Evolutionary conservation across 2,113 vertebrate species (phyloP).

Genomic region (Crotalus tigris): DNA sequence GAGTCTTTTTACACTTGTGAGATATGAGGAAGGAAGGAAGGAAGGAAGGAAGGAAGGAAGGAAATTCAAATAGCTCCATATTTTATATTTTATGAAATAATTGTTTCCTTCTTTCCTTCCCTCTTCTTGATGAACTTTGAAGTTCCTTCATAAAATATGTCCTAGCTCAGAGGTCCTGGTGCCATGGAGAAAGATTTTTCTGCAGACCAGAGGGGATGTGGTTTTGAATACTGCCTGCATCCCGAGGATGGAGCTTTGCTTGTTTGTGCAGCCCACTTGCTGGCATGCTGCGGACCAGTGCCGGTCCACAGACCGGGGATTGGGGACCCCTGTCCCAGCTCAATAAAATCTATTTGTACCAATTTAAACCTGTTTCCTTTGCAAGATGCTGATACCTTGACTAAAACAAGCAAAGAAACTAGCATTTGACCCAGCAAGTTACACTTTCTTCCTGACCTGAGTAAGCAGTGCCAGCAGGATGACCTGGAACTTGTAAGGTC

Average conservation of each 20-base stretch:
- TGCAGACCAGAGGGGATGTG: too few relatives aligned
- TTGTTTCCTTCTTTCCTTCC: not conserved
- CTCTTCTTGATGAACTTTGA: not conserved
- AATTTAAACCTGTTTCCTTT: too few relatives aligned
- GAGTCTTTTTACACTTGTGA: not conserved
- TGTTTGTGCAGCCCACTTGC: too few relatives aligned
- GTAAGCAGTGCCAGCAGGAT: conserved; percentile 90
- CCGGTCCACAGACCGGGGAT: too few relatives aligned
- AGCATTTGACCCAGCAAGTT: accelerated
- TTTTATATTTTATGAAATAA: not conserved
- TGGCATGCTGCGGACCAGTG: too few relatives aligned
- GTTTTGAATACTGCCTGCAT: too few relatives aligned
- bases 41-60: not conserved
- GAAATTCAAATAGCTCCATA: not conserved
- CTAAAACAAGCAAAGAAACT: not conserved
- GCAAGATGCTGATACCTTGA: not conserved
- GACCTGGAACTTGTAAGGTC: conserved; percentile 90
- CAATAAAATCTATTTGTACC: not conserved
- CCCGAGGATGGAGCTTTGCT: too few relatives aligned
- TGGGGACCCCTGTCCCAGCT: not conserved
- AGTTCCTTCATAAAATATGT: not conserved
- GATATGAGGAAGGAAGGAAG: not conserved
- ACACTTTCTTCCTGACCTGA: conserved; percentile 76
- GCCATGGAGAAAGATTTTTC: too few relatives aligned
- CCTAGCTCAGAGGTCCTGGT: not conserved